Evolutionary conservation across 2,888 invertebrate genomes (phyloP).

Genomic region (Schrankia costaestrigalis): DNA sequence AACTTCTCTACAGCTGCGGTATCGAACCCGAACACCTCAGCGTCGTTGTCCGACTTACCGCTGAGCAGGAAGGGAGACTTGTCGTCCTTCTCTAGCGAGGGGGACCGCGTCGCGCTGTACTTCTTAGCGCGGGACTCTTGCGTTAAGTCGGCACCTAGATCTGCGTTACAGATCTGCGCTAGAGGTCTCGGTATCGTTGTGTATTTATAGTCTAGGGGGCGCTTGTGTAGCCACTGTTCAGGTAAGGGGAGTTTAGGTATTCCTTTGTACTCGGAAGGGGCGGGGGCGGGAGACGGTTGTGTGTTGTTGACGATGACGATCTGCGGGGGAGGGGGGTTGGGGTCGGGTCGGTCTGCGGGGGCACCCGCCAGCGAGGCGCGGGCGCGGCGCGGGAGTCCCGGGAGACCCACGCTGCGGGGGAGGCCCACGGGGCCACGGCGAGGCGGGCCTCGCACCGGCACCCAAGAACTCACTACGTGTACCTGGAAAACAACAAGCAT

Average conservation of each 20-base stretch:
- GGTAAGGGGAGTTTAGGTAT: slow-evolving; percentile 65
- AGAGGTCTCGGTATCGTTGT: slow-evolving; percentile 62
- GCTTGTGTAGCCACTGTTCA: slow-evolving; percentile 71
- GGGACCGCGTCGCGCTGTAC: slow-evolving; percentile 70
- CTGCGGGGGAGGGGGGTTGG: slow-evolving; percentile 31
- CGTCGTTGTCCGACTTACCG: slow-evolving; percentile 55
- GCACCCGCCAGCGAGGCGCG: slow-evolving; percentile 31
- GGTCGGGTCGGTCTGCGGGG: slow-evolving; percentile 30
- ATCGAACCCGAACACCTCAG: slow-evolving; percentile 69
- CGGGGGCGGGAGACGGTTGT: slow-evolving; percentile 27
- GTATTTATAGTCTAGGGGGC: slow-evolving; percentile 65
- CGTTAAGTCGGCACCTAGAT: slow-evolving; percentile 55
- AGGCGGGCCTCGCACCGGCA: slow-evolving; percentile 25
- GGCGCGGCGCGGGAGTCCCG: slow-evolving; percentile 31
- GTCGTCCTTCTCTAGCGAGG: slow-evolving; percentile 76
- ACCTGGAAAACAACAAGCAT: slow-evolving; percentile 45
- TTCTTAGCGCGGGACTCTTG: slow-evolving; percentile 62
- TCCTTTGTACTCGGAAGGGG: slow-evolving; percentile 41
- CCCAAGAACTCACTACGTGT: slow-evolving; percentile 56
- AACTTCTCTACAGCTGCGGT: slow-evolving; percentile 49
- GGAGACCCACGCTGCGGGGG: slow-evolving; percentile 15
- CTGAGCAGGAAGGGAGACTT: slow-evolving; percentile 64
- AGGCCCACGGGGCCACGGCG: slow-evolving; percentile 11
- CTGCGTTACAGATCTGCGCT: slow-evolving; percentile 56
- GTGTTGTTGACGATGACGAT: slow-evolving; percentile 40